These are phyloP conservation scores for Apodemia hepburni DNA, from an alignment of 2,888 invertebrate species.

Conservation along the genomic window DNA sequence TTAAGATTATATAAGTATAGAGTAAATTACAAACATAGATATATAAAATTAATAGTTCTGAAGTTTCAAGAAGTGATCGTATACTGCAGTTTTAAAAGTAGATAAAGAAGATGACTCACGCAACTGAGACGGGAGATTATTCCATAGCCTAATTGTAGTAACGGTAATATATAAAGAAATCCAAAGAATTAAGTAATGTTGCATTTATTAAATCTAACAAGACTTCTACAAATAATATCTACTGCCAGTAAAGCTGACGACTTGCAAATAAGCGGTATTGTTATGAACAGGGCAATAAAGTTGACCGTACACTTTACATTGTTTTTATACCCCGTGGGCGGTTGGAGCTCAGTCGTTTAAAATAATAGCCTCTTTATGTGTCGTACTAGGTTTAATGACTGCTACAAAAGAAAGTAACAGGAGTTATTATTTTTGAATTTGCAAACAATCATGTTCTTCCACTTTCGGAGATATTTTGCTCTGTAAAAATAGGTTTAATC, in stretches of 20 bases:
- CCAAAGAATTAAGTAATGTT: not conserved
- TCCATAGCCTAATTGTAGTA: no score
- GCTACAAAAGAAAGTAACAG: not conserved
- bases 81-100: no score
- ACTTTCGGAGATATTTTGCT: not conserved
- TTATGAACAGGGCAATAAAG: not conserved
- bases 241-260: not conserved
- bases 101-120: no score
- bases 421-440: not conserved
- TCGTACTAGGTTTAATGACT: not conserved
- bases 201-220: not conserved
- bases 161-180: no score
- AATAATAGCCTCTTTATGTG: conserved; percentile 3
- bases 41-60: no score
- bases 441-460: not conserved
- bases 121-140: no score
- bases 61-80: no score
- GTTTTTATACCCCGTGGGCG: not conserved
- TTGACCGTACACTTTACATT: not conserved
- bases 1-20: no score
- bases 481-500: no score
- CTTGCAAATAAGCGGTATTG: not conserved
- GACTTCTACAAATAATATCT: not conserved
- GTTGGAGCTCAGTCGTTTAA: not conserved
- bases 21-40: no score